Evolutionary conservation across 2,888 invertebrate genomes (phyloP).

Genomic region (Scrobipalpa costella): DNA sequence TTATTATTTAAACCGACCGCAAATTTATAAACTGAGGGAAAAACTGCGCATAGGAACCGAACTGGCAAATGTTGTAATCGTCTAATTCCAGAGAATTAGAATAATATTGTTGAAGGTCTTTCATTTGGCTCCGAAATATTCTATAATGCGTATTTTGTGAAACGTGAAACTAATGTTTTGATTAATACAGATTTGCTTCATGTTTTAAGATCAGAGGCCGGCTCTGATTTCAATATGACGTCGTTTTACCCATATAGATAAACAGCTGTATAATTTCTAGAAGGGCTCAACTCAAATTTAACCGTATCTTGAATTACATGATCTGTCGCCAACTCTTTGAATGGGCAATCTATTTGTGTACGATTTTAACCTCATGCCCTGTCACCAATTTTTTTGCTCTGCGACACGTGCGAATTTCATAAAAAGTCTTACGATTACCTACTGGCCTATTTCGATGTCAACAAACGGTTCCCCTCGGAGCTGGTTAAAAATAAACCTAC

Average conservation of each 20-base stretch:
- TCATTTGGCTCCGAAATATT: constrained; percentile 38
- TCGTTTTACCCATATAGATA: constrained; percentile 8
- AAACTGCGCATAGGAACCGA: constrained; percentile 61
- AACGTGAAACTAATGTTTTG: constrained; percentile 46
- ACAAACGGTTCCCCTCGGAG: constrained; percentile 58
- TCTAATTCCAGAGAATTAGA: constrained; percentile 71
- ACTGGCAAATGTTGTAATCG: constrained; percentile 65
- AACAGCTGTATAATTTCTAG: constrained; percentile 13
- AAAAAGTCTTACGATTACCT: constrained; percentile 37
- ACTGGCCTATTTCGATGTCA: constrained; percentile 66
- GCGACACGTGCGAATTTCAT: constrained; percentile 25
- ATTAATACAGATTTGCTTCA: constrained; percentile 41
- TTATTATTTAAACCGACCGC: constrained; percentile 53
- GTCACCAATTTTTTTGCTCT: constrained; percentile 19
- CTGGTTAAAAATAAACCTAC: constrained; percentile 64
- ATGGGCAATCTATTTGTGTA: constrained; percentile 4
- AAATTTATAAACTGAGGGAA: constrained; percentile 62
- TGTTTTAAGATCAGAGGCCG: constrained; percentile 22
- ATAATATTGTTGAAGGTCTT: constrained; percentile 46
- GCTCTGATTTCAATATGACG: constrained; percentile 19
- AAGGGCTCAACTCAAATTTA: constrained; percentile 6
- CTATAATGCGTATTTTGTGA: constrained; percentile 46
- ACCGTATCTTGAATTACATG: not conserved
- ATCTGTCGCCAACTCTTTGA: constrained; percentile 2
- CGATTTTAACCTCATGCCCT: not conserved